Base-by-base conservation (phyloP, 1,140 invertebrate genomes). In the Pseudoatta argentina region DNA sequence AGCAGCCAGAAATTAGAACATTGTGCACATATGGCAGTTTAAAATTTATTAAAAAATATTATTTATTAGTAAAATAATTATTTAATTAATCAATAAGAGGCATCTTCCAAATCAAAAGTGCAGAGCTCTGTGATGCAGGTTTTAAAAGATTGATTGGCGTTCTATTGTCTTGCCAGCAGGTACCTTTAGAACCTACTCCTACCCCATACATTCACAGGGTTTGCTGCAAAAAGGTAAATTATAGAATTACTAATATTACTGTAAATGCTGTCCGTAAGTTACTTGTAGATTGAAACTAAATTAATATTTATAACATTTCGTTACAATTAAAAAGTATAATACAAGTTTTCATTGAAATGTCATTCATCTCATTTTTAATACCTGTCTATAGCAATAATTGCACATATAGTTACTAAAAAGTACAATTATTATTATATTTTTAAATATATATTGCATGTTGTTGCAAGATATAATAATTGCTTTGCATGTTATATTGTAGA, bases 81-180 rank as follows among this genome's bases (percentile, higher is more conserved):
- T 21, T 61, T 10, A 1, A 61, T 44, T 61, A 82, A 69, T 79
- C 10, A 48, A 81, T 86, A 61, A 66, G 64, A 24, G 48, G 51
- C 76, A 66, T 27, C 53, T 16, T 63, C 69, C 69, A 61, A 83
- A 83, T 61, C 76, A 89, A 90, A 90, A 90, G 69, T 86, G 61
- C 72, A 59, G 51, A 81, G 87, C n/a, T 91, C 53, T 71, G 75
- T 77, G 67, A 79, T 86, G 78, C 73, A 85, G 82, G 63, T 91
- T 90, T 90, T 88, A 86, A 87, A 83, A 85, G 87, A 94, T 91
- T 93, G 88, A 94, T 94, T 93, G 89, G 93, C 91, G 88, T 92
- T 94, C 89, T 94, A 83, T 94, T 94, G 90, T 94, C 93, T 93
- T 94, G 93, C 92, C 93, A 90, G 93, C 94, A 95, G 94, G 94